Evolutionary conservation across 2,888 invertebrate genomes (phyloP), one percentile per base, ranked within the genome.

Genomic region (Halocaridina rubra): DNA sequence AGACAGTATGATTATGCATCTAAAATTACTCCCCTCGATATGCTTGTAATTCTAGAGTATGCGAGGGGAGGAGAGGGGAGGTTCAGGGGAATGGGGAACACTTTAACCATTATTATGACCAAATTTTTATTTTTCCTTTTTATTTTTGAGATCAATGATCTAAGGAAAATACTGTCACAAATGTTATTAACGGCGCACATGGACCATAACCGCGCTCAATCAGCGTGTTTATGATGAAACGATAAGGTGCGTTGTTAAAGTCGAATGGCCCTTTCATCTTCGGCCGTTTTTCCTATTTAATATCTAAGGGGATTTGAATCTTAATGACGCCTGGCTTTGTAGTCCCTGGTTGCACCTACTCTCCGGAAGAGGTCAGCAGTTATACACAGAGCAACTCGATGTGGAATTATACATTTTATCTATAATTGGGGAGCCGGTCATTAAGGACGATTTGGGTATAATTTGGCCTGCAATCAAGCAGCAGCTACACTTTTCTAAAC

Each of bases 341-440:
- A 19, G 1, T 53, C 10, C 53, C 53, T 10, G 16, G 4, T 53
- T 4, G 10, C 53, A 3, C 53, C 19, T 16, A 16, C 4, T n/a
- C 19, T 16, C 53, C 19, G 53, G 53, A 53, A 19, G 74, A 46
- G 53, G 74, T 74, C 74, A 46, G 74, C 27, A 74, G 74, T 74
- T 33, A 74, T 53, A 53, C 53, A 53, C 53, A 53, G 53, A 53
- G 53, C 16, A 53, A 53, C 53, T 53, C 53, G 10, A 19, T n/a
- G 53, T 53, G 57, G 59, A 59, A 59, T 59, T 76, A 76, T 59
- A 76, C 59, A 76, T 59, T 76, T 76, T 76, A 76, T 19, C 76
- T 30, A 76, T 76, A 76, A 76, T 76, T 76, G 76, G 30, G 24
- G n/a, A 57, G 19, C 57, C 76, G 5, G 30, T 76, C 53, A 76